phyloP scores from a whole-genome alignment of 2,888 invertebrate species.

The Cantharis nigra region DNA sequence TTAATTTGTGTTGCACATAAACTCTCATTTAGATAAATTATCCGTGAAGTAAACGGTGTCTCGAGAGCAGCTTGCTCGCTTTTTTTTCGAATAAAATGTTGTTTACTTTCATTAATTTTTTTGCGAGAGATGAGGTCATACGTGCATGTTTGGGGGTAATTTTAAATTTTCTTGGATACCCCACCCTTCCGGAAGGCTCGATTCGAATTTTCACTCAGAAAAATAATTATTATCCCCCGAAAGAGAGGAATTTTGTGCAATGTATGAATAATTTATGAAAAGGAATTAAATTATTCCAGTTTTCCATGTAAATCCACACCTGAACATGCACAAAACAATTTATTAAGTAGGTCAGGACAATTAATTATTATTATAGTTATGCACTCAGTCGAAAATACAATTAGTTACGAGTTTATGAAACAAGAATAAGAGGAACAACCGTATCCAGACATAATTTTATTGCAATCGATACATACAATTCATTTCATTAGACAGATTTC shows the following conservation, averaged over 20 bases:
- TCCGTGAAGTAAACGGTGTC: not conserved
- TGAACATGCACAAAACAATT: not conserved
- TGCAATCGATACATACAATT: not conserved
- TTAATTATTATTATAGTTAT: not conserved
- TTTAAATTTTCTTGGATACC: not conserved
- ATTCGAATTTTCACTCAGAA: no score
- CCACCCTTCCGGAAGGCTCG: not conserved
- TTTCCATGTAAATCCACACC: not conserved
- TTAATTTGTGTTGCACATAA: not conserved
- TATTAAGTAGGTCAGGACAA: not conserved
- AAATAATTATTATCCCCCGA: not conserved
- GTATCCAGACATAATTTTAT: not conserved
- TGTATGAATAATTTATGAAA: not conserved
- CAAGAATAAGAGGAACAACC: not conserved
- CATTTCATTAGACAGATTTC: slow-evolving; percentile 12
- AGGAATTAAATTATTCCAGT: not conserved
- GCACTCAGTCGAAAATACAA: not conserved
- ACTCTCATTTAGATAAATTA: not conserved
- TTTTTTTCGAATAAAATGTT: not conserved
- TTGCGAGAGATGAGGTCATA: not conserved
- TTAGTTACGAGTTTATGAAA: not conserved
- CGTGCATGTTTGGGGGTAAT: not conserved
- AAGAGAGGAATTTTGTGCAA: not conserved
- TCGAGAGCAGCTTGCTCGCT: not conserved
- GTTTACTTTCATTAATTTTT: not conserved